Evolutionary conservation across 2,888 invertebrate species (phyloP).

Genomic region (Linnaemya tessellans): DNA sequence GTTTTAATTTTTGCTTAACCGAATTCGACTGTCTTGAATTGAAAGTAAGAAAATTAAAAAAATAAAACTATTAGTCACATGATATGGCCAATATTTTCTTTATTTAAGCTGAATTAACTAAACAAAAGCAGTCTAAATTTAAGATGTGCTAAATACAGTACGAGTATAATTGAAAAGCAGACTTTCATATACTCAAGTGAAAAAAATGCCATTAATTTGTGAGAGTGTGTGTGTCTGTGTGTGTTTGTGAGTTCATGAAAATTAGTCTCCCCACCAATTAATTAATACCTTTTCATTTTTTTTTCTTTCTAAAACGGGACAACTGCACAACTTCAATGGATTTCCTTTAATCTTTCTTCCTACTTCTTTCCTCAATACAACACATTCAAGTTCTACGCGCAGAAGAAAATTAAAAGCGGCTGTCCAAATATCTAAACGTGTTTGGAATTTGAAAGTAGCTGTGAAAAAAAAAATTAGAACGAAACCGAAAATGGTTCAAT

Average conservation of each 20-base stretch:
- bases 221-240: too few species aligned
- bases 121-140: too few species aligned
- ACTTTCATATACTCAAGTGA: too few species aligned
- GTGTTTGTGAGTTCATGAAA: background rate
- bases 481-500: background rate
- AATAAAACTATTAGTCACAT: too few species aligned
- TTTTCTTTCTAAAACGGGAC: background rate
- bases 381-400: background rate
- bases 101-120: too few species aligned
- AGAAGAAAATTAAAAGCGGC: slow-evolving; percentile 3
- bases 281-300: background rate
- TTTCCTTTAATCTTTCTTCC: background rate
- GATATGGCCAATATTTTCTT: too few species aligned
- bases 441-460: background rate
- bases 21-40: too few species aligned
- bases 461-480: background rate
- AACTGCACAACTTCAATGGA: background rate
- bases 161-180: too few species aligned
- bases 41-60: too few species aligned
- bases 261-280: background rate
- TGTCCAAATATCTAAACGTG: background rate
- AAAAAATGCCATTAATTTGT: too few species aligned
- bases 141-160: too few species aligned
- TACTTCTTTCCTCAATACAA: background rate
- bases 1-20: too few species aligned